Percentiles rank a stretch among this genome's conserved stretches.
Evolutionary conservation across 2,888 invertebrate genomes (phyloP).

Genomic region (Stictocephala bisonia): DNA sequence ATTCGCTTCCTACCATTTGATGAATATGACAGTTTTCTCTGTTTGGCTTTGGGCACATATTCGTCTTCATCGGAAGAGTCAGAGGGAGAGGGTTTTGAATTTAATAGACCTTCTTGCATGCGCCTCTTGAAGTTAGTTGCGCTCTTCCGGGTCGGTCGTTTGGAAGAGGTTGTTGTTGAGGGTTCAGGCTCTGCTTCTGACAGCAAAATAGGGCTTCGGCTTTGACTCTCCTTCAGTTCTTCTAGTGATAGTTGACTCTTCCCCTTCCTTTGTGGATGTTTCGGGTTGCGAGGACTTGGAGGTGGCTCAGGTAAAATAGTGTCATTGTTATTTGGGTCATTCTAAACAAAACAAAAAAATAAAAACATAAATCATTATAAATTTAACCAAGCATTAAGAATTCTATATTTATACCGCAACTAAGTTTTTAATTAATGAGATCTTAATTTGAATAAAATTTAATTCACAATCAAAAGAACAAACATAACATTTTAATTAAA

Average conservation of each 20-base stretch:
- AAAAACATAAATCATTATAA: too few relatives aligned
- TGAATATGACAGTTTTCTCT: background rate
- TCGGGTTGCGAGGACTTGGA: background rate
- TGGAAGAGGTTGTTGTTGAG: background rate
- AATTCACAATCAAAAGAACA: too few relatives aligned
- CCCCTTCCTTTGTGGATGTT: background rate
- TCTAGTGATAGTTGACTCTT: background rate
- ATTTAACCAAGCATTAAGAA: too few relatives aligned
- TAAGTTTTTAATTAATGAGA: too few relatives aligned
- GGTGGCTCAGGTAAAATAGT: background rate
- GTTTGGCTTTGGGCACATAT: background rate
- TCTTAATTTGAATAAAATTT: too few relatives aligned
- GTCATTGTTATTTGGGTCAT: slow-evolving; percentile 26
- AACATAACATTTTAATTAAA: too few relatives aligned
- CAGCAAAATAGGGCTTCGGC: background rate
- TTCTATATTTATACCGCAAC: too few relatives aligned
- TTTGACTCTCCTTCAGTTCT: slow-evolving; percentile 2
- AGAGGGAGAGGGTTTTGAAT: background rate
- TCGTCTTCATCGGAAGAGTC: slow-evolving; percentile 14
- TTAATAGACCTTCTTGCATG: background rate
- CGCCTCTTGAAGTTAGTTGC: slow-evolving; percentile 10
- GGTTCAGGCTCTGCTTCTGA: background rate
- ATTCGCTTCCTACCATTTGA: background rate
- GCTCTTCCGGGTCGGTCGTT: slow-evolving; percentile 9
- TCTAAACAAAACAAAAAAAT: background rate